phyloP scores from a whole-genome alignment of 1,140 invertebrate species.

The Drosophila pruinosa region DNA sequence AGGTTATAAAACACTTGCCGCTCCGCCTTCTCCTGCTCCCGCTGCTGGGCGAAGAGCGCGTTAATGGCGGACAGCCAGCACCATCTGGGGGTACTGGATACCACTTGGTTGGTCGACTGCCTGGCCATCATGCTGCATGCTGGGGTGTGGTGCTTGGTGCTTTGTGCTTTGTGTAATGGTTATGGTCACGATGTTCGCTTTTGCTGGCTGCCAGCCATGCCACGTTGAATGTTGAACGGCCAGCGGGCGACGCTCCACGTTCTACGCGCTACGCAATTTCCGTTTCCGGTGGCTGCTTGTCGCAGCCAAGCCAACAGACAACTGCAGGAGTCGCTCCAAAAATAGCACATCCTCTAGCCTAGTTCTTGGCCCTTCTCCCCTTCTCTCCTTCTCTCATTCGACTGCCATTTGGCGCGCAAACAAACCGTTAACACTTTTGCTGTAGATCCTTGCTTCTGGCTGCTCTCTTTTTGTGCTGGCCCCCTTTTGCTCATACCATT shows the following conservation, averaged over 20 bases:
- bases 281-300: constrained; percentile 68
- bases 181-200: constrained; percentile 26
- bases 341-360: constrained; percentile 10
- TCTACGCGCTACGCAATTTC: constrained; percentile 73
- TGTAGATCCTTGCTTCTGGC: constrained; percentile 19
- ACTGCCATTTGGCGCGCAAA: constrained; percentile 65
- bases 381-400: too few relatives aligned
- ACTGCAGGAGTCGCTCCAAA: constrained; percentile 41
- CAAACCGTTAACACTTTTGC: constrained; percentile 80
- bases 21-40: not conserved
- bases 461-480: not conserved
- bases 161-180: constrained; percentile 46
- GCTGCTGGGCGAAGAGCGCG: constrained; percentile 20
- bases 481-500: not conserved
- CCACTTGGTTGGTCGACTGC: not conserved
- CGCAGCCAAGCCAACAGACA: constrained; percentile 63
- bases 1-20: constrained; percentile 40
- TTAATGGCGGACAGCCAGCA: constrained; percentile 59
- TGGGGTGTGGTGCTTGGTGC: too few relatives aligned
- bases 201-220: constrained; percentile 45
- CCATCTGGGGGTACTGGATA: constrained; percentile 16
- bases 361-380: too few relatives aligned
- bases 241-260: not conserved
- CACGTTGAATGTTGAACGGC: constrained; percentile 28
- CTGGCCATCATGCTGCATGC: not conserved